Evolutionary conservation across 2,888 invertebrate species (phyloP), one percentile per base, ranked within the genome.

Genomic region (Desoria tigrina): DNA sequence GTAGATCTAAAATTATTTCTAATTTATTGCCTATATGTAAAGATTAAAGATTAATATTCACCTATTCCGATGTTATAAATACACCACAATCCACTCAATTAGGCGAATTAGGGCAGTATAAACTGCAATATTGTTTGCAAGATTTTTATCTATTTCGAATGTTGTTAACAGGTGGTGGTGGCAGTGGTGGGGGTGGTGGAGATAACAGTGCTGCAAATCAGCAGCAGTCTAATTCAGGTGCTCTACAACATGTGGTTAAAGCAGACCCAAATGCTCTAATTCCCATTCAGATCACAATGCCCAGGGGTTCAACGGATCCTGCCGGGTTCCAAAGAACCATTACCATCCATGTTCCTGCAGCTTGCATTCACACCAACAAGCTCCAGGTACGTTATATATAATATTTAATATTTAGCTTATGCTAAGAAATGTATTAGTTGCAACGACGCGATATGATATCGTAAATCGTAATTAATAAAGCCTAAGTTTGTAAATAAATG

Each of bases 261-360:
- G 28, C 75, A 18, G 77, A 77, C 56, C 75, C 74, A 4, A 75
- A 77, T 63, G 78, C 78, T 65, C 77, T 79, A 68, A 80, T 82
- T 67, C 80, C 81, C 39, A 80, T 82, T 63, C 86, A 90, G 82
- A 88, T 94, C 65, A 93, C 92, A 1, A 81, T 94, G 77, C 92
- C 92, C 2, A 87, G 90, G 45, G 90, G 90, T 78, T 86, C 89
- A 1, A 89, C 89, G 7, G 85, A 86, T 37, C 84, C 86, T 0
- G 86, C 86, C 27, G 86, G 92, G 69, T 86, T 90, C 51, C 71
- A 72, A 55, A 64, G 71, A 55, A 68, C 68, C 26, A 85, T 93
- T 65, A 92, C 91, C n/a, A 92, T 93, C 79, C 92, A 92, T 82
- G 92, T 93, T 77, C 92, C 93, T 67, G 90, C 90, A 26, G 88